These are phyloP conservation scores for Epinotia brunnichana DNA, from an alignment of 2,888 invertebrate genomes.

Conservation along the genomic window DNA sequence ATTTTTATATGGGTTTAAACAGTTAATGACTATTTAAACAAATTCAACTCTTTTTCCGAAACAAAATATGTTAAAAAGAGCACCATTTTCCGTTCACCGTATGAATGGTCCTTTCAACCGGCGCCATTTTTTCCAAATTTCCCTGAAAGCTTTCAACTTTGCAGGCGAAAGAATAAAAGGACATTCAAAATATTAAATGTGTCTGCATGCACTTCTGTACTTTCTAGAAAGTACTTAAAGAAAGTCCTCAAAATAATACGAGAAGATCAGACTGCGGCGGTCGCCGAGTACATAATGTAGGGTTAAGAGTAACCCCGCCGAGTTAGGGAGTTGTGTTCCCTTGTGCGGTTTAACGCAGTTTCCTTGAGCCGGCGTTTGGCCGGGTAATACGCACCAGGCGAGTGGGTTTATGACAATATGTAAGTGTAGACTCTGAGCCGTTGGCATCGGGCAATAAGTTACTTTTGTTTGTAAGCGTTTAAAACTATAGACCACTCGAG, in stretches of 20 bases:
- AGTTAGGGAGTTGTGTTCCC: slow-evolving; percentile 48
- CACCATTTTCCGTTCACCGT: slow-evolving; percentile 15
- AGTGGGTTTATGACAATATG: slow-evolving; percentile 65
- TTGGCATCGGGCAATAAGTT: slow-evolving; percentile 70
- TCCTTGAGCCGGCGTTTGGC: slow-evolving; percentile 55
- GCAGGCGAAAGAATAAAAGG: slow-evolving; percentile 32
- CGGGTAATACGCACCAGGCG: slow-evolving; percentile 60
- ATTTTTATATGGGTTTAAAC: no score
- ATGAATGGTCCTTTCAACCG: slow-evolving; percentile 32
- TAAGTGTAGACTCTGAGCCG: slow-evolving; percentile 67
- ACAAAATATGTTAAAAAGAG: slow-evolving; percentile 2
- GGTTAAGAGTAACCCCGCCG: slow-evolving; percentile 53
- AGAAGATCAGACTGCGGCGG: slow-evolving; percentile 42
- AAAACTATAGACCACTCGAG: slow-evolving; percentile 65
- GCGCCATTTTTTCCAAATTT: slow-evolving; percentile 31
- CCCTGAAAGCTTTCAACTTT: slow-evolving; percentile 36
- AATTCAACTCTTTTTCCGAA: not conserved
- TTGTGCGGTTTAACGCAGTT: slow-evolving; percentile 52
- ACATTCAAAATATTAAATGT: slow-evolving; percentile 40
- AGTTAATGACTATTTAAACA: not conserved
- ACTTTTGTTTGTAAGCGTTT: slow-evolving; percentile 74
- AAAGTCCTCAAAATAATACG: slow-evolving; percentile 45
- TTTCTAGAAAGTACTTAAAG: slow-evolving; percentile 44
- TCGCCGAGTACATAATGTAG: slow-evolving; percentile 41
- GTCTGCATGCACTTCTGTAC: slow-evolving; percentile 40